phyloP scores from a whole-genome alignment of 2,113 vertebrate genomes.

The Noctilio leporinus region DNA sequence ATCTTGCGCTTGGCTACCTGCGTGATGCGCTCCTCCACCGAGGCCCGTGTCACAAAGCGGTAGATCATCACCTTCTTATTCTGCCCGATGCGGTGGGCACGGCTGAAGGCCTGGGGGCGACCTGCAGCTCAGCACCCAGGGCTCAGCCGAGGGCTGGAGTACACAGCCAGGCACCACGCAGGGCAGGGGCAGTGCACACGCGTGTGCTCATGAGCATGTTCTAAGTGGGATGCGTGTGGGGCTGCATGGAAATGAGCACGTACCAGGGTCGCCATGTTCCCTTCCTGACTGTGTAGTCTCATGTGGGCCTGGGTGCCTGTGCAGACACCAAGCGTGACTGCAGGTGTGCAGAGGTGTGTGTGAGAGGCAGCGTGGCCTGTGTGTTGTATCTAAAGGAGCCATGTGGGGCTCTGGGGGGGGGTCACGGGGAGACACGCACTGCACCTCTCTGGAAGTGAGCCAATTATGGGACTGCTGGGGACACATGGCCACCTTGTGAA shows the following conservation, averaged over 20 bases:
- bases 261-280: accelerated
- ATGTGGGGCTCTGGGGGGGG: accelerated
- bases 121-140: not conserved
- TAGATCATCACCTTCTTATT: conserved; percentile 99
- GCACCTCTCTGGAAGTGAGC: not conserved
- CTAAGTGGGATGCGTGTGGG: accelerated
- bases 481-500: accelerated
- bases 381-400: not conserved
- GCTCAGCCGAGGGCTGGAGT: not conserved
- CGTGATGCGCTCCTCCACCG: conserved; percentile 96
- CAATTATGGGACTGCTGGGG: accelerated
- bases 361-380: accelerated
- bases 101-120: conserved; percentile 91
- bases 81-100: conserved; percentile 96
- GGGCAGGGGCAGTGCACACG: accelerated
- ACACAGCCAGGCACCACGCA: accelerated
- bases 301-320: accelerated
- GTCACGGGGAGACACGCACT: not conserved
- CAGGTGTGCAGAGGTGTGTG: too few relatives aligned
- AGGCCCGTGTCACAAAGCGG: conserved; percentile 95
- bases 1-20: conserved; percentile 99
- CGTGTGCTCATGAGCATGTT: accelerated
- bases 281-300: not conserved
- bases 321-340: accelerated
- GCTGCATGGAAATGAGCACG: accelerated